Evolutionary conservation across 1,140 invertebrate species (phyloP).

Genomic region (Neuroterus valhalla): DNA sequence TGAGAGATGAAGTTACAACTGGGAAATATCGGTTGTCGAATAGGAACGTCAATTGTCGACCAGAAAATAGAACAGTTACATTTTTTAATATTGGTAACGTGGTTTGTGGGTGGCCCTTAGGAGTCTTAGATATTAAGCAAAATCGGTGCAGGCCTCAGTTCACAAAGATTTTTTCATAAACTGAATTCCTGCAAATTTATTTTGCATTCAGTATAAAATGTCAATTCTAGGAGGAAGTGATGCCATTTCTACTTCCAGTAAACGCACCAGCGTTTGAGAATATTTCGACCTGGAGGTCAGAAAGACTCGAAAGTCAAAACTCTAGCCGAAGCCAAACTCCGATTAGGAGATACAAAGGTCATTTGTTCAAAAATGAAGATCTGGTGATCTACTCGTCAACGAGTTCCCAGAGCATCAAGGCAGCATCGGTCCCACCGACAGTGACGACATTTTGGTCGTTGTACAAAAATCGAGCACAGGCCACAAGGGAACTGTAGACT

Average conservation of each 20-base stretch:
- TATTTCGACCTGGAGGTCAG: neutral
- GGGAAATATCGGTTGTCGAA: too few species aligned
- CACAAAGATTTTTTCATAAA: neutral
- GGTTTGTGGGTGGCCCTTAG: too few species aligned
- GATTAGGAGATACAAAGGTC: neutral
- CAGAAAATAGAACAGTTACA: too few species aligned
- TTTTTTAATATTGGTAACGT: too few species aligned
- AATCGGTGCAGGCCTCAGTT: conserved; percentile 3
- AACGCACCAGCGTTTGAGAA: neutral
- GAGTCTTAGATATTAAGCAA: conserved; percentile 1
- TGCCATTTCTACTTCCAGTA: neutral
- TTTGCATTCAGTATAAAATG: neutral
- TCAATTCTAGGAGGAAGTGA: neutral
- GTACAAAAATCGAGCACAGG: conserved; percentile 87
- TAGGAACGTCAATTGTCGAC: too few species aligned
- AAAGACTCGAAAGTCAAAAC: too few species aligned
- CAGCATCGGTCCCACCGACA: conserved; percentile 92
- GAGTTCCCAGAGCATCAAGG: conserved; percentile 94
- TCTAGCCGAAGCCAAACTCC: neutral
- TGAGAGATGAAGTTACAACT: too few species aligned
- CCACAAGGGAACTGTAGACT: conserved; percentile 91
- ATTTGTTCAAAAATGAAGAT: neutral
- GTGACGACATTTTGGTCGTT: conserved; percentile 91
- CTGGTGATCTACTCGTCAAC: conserved; percentile 81
- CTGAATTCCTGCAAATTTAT: conserved; percentile 8